Evolutionary conservation across 2,888 invertebrate genomes (phyloP), one percentile per base, ranked within the genome.

Genomic region (Carcina quercana): DNA sequence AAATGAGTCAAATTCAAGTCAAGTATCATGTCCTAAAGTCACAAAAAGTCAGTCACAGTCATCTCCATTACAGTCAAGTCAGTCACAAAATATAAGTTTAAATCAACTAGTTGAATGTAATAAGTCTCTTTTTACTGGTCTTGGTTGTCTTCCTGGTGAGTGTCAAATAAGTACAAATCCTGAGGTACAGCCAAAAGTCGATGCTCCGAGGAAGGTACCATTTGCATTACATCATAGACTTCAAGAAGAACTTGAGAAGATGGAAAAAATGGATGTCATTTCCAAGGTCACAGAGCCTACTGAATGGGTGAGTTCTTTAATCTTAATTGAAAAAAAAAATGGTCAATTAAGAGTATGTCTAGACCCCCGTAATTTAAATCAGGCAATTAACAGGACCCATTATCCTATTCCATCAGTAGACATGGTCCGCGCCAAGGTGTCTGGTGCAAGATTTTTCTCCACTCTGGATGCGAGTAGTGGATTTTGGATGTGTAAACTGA

Each of bases 181-280:
- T 14, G 27, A 35, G 11, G 36, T 43, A 4, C 31, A 25, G 25
- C 43, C 43, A 30, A 37, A 31, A 27, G 34, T 47, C 2, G 38
- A 40, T 41, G 35, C 44, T 20, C 37, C 39, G 2, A 35, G 47
- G 12, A 47, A 40, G 13, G 25, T 45, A 15, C 47, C 44, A 22
- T 40, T 45, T 35, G 35, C 36, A 25, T 33, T 44, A 25, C 34
- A 39, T 25, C 6, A 37, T 10, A 36, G 27, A 25, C 32, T 47
- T 4, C 22, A 30, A 25, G 12, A 35, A 13, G 47, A 47, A 26
- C 30, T 45, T 13, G 33, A 42, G 5, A 37, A 32, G 13, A 40
- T 47, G 44, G 47, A 38, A 25, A 21, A 38, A 12, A 28, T 46
- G 29, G 36, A 30, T 34, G 42, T 46, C 33, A 44, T 47, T 10